phyloP scores from a whole-genome alignment of 2,797 vertebrate species.

The Melanotaenia maccullochi region DNA sequence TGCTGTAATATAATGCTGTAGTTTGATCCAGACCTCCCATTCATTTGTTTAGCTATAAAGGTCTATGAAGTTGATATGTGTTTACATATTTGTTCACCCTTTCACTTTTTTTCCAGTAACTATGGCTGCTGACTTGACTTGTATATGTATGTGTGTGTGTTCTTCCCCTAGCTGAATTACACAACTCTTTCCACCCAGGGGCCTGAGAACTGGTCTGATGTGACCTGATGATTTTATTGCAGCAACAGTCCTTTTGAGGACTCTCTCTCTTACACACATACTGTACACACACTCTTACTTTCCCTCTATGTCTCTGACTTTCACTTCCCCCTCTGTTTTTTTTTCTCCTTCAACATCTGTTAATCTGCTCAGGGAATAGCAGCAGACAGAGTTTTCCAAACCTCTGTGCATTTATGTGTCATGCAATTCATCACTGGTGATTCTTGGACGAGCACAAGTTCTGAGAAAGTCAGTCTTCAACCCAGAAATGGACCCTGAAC shows the following conservation, averaged over 20 bases:
- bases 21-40: constrained; percentile 81
- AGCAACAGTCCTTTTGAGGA: constrained; percentile 71
- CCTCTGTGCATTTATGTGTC: constrained; percentile 82
- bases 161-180: constrained; percentile 73
- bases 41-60: constrained; percentile 80
- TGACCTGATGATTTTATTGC: constrained; percentile 84
- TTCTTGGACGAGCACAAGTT: constrained; percentile 68
- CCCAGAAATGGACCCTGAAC: constrained; percentile 65
- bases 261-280: constrained; percentile 42
- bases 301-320: constrained; percentile 55
- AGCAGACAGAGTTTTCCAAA: constrained; percentile 80
- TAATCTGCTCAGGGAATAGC: constrained; percentile 83
- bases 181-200: constrained; percentile 80
- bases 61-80: constrained; percentile 80
- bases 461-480: constrained; percentile 68
- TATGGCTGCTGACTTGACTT: constrained; percentile 60
- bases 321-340: constrained; percentile 57
- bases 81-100: constrained; percentile 83
- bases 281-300: constrained; percentile 24
- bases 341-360: constrained; percentile 76
- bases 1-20: constrained; percentile 67
- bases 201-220: constrained; percentile 81
- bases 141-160: constrained; percentile 32
- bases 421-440: constrained; percentile 79
- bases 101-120: constrained; percentile 77